Percentiles rank a stretch among this genome's conserved stretches.
phyloP scores from a whole-genome alignment of 1,140 invertebrate species.

The Neodiprion pinetum region DNA sequence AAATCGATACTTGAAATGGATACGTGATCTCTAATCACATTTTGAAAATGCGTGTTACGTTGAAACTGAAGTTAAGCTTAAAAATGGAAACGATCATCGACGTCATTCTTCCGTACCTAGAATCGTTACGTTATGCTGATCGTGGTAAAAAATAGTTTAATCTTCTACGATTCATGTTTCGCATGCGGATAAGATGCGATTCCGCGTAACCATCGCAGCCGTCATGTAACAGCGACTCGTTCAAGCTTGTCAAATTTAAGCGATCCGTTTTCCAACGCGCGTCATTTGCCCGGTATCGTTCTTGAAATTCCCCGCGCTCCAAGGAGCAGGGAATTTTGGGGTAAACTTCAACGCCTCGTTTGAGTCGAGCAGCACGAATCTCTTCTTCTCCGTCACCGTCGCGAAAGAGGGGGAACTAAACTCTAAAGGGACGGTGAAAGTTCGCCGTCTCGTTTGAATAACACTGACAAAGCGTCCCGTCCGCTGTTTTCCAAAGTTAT shows the following conservation, averaged over 20 bases:
- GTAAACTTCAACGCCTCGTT: constrained; percentile 5
- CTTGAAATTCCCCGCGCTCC: neutral
- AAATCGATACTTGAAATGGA: too few relatives aligned
- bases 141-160: too few relatives aligned
- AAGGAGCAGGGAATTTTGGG: neutral
- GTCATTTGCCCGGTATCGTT: neutral
- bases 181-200: too few relatives aligned
- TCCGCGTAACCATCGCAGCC: too few relatives aligned
- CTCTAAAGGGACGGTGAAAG: neutral
- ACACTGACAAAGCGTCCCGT: neutral
- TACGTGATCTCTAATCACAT: too few relatives aligned
- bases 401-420: neutral
- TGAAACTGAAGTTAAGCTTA: too few relatives aligned
- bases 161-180: too few relatives aligned
- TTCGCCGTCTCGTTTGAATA: neutral
- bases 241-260: constrained; percentile 5
- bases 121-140: too few relatives aligned
- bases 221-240: neutral
- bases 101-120: too few relatives aligned
- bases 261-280: neutral
- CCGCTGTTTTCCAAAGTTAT: too few relatives aligned
- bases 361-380: neutral
- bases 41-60: too few relatives aligned
- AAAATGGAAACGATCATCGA: too few relatives aligned
- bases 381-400: neutral